Percentiles rank a stretch among this genome's conserved stretches.
Evolutionary conservation across 2,113 vertebrate species (phyloP).

Genomic region (Gallinago jamesoni): DNA sequence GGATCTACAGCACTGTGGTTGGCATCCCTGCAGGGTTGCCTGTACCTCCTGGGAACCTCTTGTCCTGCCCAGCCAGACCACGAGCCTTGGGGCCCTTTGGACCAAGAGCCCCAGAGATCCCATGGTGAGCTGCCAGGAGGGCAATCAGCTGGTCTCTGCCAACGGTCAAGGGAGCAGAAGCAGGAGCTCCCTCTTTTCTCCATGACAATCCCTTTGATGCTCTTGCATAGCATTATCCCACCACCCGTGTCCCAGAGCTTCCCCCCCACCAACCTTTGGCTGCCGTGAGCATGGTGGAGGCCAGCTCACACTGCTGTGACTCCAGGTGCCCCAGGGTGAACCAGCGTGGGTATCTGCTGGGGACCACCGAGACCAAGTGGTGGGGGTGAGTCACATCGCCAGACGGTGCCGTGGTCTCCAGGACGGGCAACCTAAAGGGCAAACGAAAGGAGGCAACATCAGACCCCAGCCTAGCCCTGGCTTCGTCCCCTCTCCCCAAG

Average conservation of each 20-base stretch:
- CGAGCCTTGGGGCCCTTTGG: neutral
- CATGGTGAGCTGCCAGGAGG: neutral
- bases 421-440: slow-evolving; percentile 85
- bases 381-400: slow-evolving; percentile 90
- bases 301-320: slow-evolving; percentile 97
- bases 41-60: neutral
- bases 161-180: neutral
- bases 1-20: fast-evolving
- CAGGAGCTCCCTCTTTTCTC: neutral
- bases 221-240: neutral
- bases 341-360: slow-evolving; percentile 96
- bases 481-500: neutral
- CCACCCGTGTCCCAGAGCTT: neutral
- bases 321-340: slow-evolving; percentile 98
- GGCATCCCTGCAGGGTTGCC: neutral
- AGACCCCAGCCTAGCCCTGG: neutral
- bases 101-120: neutral
- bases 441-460: slow-evolving; percentile 9
- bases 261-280: slow-evolving; percentile 83
- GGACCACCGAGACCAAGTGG: slow-evolving; percentile 94
- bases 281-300: slow-evolving; percentile 97
- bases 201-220: neutral
- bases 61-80: neutral
- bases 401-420: slow-evolving; percentile 89
- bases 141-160: neutral